Evolutionary conservation across 2,797 vertebrate species (phyloP), one percentile per base, ranked within the genome.

Genomic region (Sylvia borin): DNA sequence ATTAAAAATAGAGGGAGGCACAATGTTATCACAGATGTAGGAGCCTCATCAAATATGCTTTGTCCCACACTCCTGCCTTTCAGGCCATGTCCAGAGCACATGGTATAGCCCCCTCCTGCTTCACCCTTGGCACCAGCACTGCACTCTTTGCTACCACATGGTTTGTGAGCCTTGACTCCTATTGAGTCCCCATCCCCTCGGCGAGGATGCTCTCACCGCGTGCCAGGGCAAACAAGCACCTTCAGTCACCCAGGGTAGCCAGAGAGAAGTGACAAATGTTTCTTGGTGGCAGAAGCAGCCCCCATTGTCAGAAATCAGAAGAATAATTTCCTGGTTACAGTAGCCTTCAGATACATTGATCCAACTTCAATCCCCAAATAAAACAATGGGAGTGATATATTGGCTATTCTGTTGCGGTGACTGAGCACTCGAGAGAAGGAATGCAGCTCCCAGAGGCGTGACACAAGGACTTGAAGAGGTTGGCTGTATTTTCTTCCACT

Each of bases 381-480:
- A 86, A 94, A 75, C 42, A 36, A 85, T 26, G 32, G 24, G 60
- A 92, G 53, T 78, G 68, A 83, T 92, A 76, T 57, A 94, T 75
- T 90, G 73, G 67, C 92, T 88, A 60, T 92, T 93, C 85, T 80
- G 27, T 89, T 94, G 94, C 11, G 0, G 77, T 71, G 72, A 88
- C 78, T 85, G 89, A 95, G 83, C 91, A 91, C 85, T 94, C 2
- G 3, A 94, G 88, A 84, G 76, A 75, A 94, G 84, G 80, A 91
- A 72, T 73, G 61, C 85, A 75, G 79, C 82, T 95, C 85, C 70
- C 67, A 84, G 76, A 83, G 89, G 72, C 13, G 0, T 0, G 0
- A 72, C 57, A 80, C 47, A 77, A 62, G 75, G 67, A 84, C 85
- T 88, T 92, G 84, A 94, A 94, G 95, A 95, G 94, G 45, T 93